Evolutionary conservation across 2,113 vertebrate genomes (phyloP), one percentile per base, ranked within the genome.

Genomic region (Anser brachyrhynchus): DNA sequence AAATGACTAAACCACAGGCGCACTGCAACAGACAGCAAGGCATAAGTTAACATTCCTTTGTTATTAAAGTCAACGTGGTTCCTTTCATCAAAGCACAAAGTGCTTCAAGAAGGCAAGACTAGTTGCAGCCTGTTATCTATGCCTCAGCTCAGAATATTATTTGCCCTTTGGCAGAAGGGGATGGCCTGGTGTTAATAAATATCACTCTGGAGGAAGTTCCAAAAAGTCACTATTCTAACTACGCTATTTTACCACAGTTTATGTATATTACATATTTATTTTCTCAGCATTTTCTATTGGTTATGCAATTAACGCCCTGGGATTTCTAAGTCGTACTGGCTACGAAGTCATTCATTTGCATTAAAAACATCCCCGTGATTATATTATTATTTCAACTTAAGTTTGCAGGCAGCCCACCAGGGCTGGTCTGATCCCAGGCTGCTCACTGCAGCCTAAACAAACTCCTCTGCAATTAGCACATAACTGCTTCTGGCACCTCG

Each of bases 291-390:
- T 84, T 94, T 77, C 75, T 62, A 21, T 58, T 72, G 54, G 20
- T 66, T 77, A 33, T 51, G 44, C 64, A 77, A 51, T 37, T 55
- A 71, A 58, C 55, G 37, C 41, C 19, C 28, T 59, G n/a, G 26
- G 44, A 92, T 67, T 93, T 95, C 67, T 93, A 86, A 88, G 88
- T 57, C 28, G 58, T 55, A 74, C n/a, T 73, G 37, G 44, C 46
- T 83, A 83, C 22, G 15, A 44, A 65, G 73, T 57, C 66, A 33
- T 72, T 57, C 4, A 11, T 73, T 44, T 79, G 49, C 73, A 87
- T 57, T 62, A 66, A 66, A 85, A 89, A 62, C 70, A 87, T 41
- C 66, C 49, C 31, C 18, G 28, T 10, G 49, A 83, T 25, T 35
- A 16, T 46, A 54, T 21, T 57, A 89, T 23, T 86, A 29, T 21